Evolutionary conservation across 2,113 vertebrate genomes (phyloP).

Genomic region (Spea multiplicata): DNA sequence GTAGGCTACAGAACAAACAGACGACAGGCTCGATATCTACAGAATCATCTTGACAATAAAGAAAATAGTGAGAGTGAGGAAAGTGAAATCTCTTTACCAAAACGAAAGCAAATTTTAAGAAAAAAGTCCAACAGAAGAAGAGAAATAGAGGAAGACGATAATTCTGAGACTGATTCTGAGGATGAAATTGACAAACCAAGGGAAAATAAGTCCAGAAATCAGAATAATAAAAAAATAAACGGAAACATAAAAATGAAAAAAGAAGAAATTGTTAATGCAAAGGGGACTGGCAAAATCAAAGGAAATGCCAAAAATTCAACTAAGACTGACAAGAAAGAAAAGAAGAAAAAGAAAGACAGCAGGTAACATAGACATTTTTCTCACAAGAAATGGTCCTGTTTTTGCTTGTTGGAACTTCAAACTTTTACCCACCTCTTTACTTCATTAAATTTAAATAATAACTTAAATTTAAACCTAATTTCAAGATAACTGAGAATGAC

Average conservation of each 20-base stretch:
- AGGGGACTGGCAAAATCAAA: slow-evolving; percentile 49
- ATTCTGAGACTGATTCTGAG: slow-evolving; percentile 45
- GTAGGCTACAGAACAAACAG: neutral
- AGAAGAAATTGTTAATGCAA: slow-evolving; percentile 52
- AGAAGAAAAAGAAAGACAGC: slow-evolving; percentile 67
- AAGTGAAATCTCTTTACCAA: slow-evolving; percentile 35
- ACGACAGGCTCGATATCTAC: neutral
- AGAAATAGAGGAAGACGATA: slow-evolving; percentile 52
- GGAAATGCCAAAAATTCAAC: slow-evolving; percentile 61
- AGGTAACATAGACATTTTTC: slow-evolving; percentile 60
- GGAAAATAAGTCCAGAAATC: slow-evolving; percentile 48
- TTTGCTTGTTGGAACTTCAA: too few species aligned
- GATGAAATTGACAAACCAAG: neutral
- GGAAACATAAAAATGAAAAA: slow-evolving; percentile 57
- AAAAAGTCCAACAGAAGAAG: slow-evolving; percentile 48
- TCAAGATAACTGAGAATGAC: too few species aligned
- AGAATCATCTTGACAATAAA: slow-evolving; percentile 8
- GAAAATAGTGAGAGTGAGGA: slow-evolving; percentile 48
- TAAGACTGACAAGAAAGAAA: slow-evolving; percentile 54
- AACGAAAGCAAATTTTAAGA: slow-evolving; percentile 53
- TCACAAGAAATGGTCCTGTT: too few species aligned
- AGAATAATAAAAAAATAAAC: slow-evolving; percentile 56
- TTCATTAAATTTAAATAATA: too few species aligned
- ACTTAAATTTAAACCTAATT: too few species aligned
- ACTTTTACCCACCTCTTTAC: too few species aligned